Conservation (phyloP, 1,140 invertebrate genomes). For the Drosophila repleta region DNA sequence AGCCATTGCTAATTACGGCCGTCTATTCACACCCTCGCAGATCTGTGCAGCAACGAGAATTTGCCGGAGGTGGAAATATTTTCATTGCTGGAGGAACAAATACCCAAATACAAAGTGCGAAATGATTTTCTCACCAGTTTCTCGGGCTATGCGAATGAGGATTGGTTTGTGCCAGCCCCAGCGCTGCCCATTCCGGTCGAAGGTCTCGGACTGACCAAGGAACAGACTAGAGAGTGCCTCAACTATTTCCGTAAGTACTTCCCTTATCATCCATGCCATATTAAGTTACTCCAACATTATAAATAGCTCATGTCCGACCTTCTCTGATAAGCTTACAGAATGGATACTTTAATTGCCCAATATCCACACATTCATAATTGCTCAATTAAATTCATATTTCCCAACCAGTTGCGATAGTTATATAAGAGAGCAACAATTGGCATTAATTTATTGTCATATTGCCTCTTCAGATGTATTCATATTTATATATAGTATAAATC, state of each 20-base stretch:
- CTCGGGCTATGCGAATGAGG: conserved; percentile 96
- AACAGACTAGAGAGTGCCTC: conserved; percentile 95
- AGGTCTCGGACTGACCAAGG: conserved; percentile 94
- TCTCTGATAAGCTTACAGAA: neutral
- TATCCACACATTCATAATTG: conserved; percentile 1
- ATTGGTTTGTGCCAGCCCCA: conserved; percentile 96
- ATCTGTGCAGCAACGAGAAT: conserved; percentile 93
- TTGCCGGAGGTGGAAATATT: conserved; percentile 97
- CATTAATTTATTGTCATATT: conserved; percentile 18
- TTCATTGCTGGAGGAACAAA: conserved; percentile 96
- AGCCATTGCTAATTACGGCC: conserved; percentile 29
- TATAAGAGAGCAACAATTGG: conserved; percentile 20
- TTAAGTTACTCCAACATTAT: neutral
- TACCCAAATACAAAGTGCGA: conserved; percentile 96
- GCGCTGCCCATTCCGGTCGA: conserved; percentile 89
- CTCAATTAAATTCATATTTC: neutral
- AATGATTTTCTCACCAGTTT: conserved; percentile 97
- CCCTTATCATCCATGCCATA: neutral
- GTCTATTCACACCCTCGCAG: conserved; percentile 85
- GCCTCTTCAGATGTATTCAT: neutral
- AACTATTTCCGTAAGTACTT: conserved; percentile 98
- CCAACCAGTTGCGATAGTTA: conserved; percentile 18
- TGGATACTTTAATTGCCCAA: conserved; percentile 7
- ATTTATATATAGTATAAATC: neutral
- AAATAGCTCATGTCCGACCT: conserved; percentile 8